A percentile compares a stretch with the other conserved stretches of the same genome.
Conservation (phyloP, 2,888 invertebrate genomes). For the Abscondita cerata region DNA sequence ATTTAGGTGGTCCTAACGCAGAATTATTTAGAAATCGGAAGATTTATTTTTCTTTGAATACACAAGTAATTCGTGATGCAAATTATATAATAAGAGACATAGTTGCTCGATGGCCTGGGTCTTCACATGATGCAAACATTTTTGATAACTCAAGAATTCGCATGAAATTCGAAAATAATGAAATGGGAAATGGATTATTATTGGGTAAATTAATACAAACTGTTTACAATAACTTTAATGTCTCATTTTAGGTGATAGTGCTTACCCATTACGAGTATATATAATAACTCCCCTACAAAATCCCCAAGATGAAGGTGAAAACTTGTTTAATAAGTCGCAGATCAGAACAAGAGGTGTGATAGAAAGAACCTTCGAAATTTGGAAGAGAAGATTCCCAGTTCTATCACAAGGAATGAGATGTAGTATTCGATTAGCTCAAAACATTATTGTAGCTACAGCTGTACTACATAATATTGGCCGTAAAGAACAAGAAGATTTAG, state of each 20-base stretch:
- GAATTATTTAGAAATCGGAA: constrained; percentile 32
- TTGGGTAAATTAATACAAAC: no score
- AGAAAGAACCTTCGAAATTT: no score
- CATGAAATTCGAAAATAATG: neutral
- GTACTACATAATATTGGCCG: neutral
- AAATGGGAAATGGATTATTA: neutral
- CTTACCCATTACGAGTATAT: neutral
- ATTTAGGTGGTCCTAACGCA: constrained; percentile 25
- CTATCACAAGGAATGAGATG: neutral
- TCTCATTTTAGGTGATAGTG: no score
- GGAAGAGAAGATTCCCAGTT: neutral
- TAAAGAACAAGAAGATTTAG: neutral
- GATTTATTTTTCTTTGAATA: constrained; percentile 35
- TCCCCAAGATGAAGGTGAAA: neutral
- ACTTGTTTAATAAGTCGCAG: neutral
- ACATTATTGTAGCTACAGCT: no score
- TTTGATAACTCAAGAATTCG: neutral
- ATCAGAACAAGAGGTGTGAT: neutral
- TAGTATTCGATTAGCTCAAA: neutral
- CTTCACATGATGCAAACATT: constrained; percentile 9
- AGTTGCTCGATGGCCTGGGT: constrained; percentile 15
- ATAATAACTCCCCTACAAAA: constrained; percentile 1
- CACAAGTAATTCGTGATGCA: neutral
- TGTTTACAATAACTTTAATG: no score
- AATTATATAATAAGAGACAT: constrained; percentile 9